Conservation (phyloP, 2,113 vertebrate species). For the Chrysemys picta region DNA sequence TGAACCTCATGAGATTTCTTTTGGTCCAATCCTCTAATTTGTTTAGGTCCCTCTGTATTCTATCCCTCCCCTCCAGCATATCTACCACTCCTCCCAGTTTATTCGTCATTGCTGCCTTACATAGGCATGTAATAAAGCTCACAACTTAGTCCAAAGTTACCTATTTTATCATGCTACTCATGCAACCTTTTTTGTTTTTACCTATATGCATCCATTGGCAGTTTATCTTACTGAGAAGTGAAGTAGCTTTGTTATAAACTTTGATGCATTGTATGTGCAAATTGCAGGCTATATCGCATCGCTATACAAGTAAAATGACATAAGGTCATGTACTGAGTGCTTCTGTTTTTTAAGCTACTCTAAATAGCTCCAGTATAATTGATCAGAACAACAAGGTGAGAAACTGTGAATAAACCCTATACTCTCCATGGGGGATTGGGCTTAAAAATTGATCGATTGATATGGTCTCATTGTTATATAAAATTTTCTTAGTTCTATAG, state of each 20-base stretch:
- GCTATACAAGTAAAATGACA: neutral
- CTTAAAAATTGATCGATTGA: neutral
- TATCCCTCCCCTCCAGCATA: too few species aligned
- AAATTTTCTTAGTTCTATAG: neutral
- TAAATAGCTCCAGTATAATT: neutral
- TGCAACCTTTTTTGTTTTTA: neutral
- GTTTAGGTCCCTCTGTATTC: too few species aligned
- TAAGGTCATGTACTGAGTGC: neutral
- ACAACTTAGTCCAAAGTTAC: neutral
- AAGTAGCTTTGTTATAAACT: neutral
- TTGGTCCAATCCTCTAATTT: too few species aligned
- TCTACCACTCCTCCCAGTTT: too few species aligned
- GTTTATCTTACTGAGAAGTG: neutral
- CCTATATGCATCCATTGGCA: neutral
- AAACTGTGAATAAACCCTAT: neutral
- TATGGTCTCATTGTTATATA: neutral
- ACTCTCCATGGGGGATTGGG: fast-evolving
- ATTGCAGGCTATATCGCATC: neutral
- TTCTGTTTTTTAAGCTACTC: neutral
- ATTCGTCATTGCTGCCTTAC: neutral
- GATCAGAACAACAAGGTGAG: neutral
- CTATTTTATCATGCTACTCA: neutral
- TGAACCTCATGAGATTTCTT: too few species aligned
- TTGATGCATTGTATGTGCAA: neutral
- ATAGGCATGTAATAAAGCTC: neutral